Conservation (phyloP, 1,140 invertebrate genomes). For the Drosophila littoralis region DNA sequence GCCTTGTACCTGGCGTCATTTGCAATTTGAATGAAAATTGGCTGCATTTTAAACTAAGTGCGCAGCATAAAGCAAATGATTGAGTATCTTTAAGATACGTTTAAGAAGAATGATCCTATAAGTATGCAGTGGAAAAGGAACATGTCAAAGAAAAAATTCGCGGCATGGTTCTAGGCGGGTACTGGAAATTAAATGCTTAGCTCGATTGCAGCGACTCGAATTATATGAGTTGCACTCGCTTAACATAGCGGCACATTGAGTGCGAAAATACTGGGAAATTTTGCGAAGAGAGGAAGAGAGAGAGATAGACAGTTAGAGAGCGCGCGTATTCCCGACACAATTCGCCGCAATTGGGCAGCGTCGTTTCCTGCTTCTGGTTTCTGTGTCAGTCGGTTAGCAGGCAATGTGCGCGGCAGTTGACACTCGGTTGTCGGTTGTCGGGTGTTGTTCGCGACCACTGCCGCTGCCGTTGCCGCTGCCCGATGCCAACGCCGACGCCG, state of each 20-base stretch:
- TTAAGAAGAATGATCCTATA: not conserved
- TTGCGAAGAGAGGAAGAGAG: conserved; percentile 28
- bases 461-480: conserved; percentile 23
- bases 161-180: conserved; percentile 25
- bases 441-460: not conserved
- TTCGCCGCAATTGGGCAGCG: conserved; percentile 43
- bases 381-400: conserved; percentile 82
- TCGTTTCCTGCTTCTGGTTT: conserved; percentile 50
- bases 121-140: conserved; percentile 17
- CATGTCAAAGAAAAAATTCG: conserved; percentile 3
- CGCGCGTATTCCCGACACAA: not conserved
- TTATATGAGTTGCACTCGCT: conserved; percentile 31
- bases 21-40: conserved; percentile 67
- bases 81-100: too few relatives aligned
- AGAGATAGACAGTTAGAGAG: not conserved
- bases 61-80: too few relatives aligned
- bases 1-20: conserved; percentile 49
- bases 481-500: conserved; percentile 34
- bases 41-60: conserved; percentile 50
- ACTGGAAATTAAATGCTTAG: conserved; percentile 3
- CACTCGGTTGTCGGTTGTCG: conserved; percentile 29
- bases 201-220: conserved; percentile 24
- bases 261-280: conserved; percentile 65
- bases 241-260: conserved; percentile 19
- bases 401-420: conserved; percentile 57